phyloP scores from a whole-genome alignment of 92 coral and sea anemone species.

The Porites divaricata region DNA sequence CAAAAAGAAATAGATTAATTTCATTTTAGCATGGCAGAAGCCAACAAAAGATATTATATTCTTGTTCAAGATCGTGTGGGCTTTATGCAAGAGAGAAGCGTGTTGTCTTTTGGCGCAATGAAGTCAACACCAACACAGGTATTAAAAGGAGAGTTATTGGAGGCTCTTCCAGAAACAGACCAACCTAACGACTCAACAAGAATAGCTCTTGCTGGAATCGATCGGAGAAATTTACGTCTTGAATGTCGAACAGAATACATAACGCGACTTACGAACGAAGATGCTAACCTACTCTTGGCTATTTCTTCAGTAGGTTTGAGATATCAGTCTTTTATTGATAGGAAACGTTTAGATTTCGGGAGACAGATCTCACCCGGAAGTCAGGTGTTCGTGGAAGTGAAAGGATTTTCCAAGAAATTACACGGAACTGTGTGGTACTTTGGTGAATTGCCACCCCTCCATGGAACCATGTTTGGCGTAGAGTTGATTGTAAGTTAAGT shows the following conservation, averaged over 20 bases:
- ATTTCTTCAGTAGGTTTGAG: slow-evolving; percentile 60
- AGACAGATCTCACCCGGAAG: not conserved
- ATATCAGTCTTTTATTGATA: slow-evolving; percentile 54
- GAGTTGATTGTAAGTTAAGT: slow-evolving; percentile 56
- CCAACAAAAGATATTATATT: slow-evolving; percentile 32
- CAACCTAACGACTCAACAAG: slow-evolving; percentile 64
- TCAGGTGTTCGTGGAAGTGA: slow-evolving; percentile 55
- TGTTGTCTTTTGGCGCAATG: slow-evolving; percentile 4
- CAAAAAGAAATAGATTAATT: not conserved
- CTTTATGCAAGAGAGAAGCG: slow-evolving; percentile 3
- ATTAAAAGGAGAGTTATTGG: slow-evolving; percentile 65
- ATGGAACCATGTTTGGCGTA: slow-evolving; percentile 89
- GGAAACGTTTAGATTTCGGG: slow-evolving; percentile 54
- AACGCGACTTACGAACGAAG: slow-evolving; percentile 6
- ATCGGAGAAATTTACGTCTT: slow-evolving; percentile 11
- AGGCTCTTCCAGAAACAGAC: slow-evolving; percentile 62
- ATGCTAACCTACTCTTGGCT: slow-evolving; percentile 61
- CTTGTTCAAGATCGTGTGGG: slow-evolving; percentile 58
- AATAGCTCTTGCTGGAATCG: slow-evolving; percentile 62
- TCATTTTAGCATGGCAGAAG: slow-evolving; percentile 34
- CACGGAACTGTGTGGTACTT: slow-evolving; percentile 77
- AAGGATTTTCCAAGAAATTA: slow-evolving; percentile 41
- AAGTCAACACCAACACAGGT: slow-evolving; percentile 40
- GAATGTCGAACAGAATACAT: slow-evolving; percentile 5
- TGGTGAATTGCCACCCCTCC: slow-evolving; percentile 56